Percentiles rank a stretch among this genome's conserved stretches.
Evolutionary conservation across 2,113 vertebrate genomes (phyloP).

Genomic region (Ptychochromis oligacanthus): DNA sequence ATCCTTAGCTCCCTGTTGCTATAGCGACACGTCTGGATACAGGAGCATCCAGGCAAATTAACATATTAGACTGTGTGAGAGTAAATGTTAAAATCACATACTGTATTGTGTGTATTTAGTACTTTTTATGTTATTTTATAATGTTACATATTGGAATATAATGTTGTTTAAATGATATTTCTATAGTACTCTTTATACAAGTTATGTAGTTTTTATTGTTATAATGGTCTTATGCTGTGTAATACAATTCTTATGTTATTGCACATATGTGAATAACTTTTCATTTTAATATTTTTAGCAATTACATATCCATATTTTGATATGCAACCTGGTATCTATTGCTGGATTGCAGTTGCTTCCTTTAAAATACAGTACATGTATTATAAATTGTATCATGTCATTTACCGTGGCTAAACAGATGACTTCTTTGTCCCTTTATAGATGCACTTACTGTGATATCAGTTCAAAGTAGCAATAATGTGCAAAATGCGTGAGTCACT

Average conservation of each 20-base stretch:
- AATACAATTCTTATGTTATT: not conserved
- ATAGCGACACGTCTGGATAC: constrained; percentile 70
- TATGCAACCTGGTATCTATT: not conserved
- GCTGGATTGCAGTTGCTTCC: not conserved
- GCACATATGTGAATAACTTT: not conserved
- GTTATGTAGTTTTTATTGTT: not conserved
- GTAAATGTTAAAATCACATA: not conserved
- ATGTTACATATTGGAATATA: not conserved
- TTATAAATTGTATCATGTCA: not conserved
- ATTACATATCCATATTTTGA: not conserved
- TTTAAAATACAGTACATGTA: not conserved
- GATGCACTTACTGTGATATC: not conserved
- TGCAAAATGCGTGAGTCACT: not conserved
- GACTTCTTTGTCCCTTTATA: not conserved
- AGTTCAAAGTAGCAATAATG: constrained; percentile 16
- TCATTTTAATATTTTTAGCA: not conserved
- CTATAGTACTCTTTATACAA: not conserved
- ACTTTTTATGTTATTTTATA: not conserved
- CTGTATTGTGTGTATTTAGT: not conserved
- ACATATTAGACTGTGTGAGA: constrained; percentile 8
- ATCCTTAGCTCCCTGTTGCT: constrained; percentile 68
- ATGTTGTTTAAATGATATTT: not conserved
- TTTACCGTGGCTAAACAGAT: not conserved
- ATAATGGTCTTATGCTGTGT: not conserved
- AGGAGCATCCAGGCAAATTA: constrained; percentile 61